phyloP scores from a whole-genome alignment of 2,113 vertebrate genomes.

The Glareola pratincola region DNA sequence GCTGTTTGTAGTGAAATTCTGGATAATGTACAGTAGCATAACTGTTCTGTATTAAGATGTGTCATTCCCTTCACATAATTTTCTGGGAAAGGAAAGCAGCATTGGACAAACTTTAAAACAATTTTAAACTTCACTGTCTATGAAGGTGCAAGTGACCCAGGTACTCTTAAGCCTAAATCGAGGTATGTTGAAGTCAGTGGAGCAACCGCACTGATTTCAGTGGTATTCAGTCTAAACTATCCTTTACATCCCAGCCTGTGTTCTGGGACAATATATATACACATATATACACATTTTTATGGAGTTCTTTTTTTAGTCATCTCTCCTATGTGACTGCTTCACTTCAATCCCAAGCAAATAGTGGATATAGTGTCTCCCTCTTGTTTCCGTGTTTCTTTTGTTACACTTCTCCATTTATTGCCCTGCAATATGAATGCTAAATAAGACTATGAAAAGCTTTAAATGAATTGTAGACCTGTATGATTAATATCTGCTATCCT shows the following conservation, averaged over 20 bases:
- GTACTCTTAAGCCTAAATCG: background rate
- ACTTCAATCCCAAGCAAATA: background rate
- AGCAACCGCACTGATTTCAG: background rate
- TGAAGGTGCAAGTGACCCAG: background rate
- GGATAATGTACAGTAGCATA: background rate
- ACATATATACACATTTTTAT: background rate
- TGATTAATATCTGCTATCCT: slow-evolving; percentile 7
- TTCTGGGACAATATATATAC: background rate
- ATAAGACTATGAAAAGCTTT: background rate
- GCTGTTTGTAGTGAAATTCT: background rate
- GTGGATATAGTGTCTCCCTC: background rate
- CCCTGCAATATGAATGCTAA: background rate
- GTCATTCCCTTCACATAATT: background rate
- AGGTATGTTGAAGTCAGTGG: background rate
- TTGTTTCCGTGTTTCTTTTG: background rate
- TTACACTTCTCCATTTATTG: background rate
- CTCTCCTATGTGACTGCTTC: background rate
- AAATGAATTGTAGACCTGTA: background rate
- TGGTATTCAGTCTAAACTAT: background rate
- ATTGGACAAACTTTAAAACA: background rate
- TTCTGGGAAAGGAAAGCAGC: background rate
- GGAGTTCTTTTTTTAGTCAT: background rate
- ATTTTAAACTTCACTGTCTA: background rate
- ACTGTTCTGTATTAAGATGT: background rate
- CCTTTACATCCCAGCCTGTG: background rate